Base-by-base conservation (phyloP, 2,888 invertebrate species). In the Eumerus sabulonum region DNA sequence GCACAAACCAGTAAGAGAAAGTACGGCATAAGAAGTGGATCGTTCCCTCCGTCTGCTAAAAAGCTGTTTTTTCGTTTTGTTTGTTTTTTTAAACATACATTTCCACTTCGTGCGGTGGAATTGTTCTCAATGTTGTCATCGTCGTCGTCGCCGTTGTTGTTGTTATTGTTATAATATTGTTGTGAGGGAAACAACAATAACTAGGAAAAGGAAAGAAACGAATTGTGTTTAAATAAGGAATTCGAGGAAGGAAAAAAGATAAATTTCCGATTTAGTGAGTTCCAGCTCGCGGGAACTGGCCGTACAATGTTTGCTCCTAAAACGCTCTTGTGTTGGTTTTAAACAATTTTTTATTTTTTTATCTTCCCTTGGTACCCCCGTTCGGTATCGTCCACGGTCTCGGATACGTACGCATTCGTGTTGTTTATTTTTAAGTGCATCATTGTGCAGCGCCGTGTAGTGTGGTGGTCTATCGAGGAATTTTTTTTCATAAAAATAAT, bases 1-100 rank as follows among this genome's bases (percentile, higher is more conserved):
- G 77, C 66, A 77, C 66, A 79, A 83, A 76, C 86, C 85, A 88
- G 87, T 88, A 86, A 88, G 88, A 88, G 88, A 88, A 88, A 88
- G 88, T 87, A 86, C 86, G 86, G 86, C 87, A 85, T 84, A 85
- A 84, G 85, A 85, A 86, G 85, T 86, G 85, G 87, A 85, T 86
- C 85, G 82, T 79, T 81, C 70, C 68, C 67, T 81, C 82, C 71
- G 67, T 76, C 79, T 74, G 77, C 79, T 72, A 76, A 82, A 71
- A 82, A 82, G 7, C 2, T 2, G 2, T 27, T 27, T 66, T 83
- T 74, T 68, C 71, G 40, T 76, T n/a, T n/a, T n/a, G n/a, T n/a
- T n/a, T n/a, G n/a, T n/a, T n/a, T n/a, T n/a, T n/a, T n/a, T n/a
- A n/a, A n/a, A n/a, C n/a, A 77, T 72, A 54, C n/a, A 40, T 7